Evolutionary conservation across 2,888 invertebrate genomes (phyloP).

Genomic region (Tuta absoluta): DNA sequence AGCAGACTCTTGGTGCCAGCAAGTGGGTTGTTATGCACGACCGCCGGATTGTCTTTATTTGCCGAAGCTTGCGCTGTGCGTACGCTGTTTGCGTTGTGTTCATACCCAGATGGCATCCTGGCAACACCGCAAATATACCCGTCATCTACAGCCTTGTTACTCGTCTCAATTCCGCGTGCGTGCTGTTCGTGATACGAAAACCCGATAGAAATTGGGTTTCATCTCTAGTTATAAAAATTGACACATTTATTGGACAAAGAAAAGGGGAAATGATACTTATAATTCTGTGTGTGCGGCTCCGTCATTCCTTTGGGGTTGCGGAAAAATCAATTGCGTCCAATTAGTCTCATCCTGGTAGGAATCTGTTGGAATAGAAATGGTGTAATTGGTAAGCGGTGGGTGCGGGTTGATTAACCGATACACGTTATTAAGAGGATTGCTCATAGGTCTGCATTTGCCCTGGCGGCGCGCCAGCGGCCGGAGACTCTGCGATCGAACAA

Average conservation of each 20-base stretch:
- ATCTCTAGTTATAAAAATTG: constrained; percentile 18
- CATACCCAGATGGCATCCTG: constrained; percentile 8
- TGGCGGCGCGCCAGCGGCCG: constrained; percentile 65
- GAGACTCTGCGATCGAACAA: constrained; percentile 50
- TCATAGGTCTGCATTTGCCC: constrained; percentile 68
- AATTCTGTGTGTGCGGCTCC: constrained; percentile 13
- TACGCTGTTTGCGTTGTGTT: constrained; percentile 7
- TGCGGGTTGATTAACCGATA: constrained; percentile 77
- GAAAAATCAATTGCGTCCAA: constrained; percentile 18
- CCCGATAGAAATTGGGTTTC: constrained; percentile 11
- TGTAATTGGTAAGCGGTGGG: constrained; percentile 62
- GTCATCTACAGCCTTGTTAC: constrained; percentile 23
- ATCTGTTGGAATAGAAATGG: constrained; percentile 30
- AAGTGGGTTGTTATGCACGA: constrained; percentile 33
- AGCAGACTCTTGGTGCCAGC: constrained; percentile 41
- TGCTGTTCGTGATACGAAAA: constrained; percentile 22
- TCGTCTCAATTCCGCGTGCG: constrained; percentile 21
- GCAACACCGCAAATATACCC: constrained; percentile 14
- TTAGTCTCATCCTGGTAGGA: constrained; percentile 22
- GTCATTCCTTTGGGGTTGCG: constrained; percentile 5
- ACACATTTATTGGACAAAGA: constrained; percentile 17
- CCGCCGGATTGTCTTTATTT: constrained; percentile 41
- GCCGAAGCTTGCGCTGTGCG: constrained; percentile 25
- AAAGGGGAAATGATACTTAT: constrained; percentile 17
- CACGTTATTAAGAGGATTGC: constrained; percentile 72